A percentile compares a stretch with the other conserved stretches of the same genome.
Conservation (phyloP, 2,888 invertebrate genomes). For the Macaria liturata region DNA sequence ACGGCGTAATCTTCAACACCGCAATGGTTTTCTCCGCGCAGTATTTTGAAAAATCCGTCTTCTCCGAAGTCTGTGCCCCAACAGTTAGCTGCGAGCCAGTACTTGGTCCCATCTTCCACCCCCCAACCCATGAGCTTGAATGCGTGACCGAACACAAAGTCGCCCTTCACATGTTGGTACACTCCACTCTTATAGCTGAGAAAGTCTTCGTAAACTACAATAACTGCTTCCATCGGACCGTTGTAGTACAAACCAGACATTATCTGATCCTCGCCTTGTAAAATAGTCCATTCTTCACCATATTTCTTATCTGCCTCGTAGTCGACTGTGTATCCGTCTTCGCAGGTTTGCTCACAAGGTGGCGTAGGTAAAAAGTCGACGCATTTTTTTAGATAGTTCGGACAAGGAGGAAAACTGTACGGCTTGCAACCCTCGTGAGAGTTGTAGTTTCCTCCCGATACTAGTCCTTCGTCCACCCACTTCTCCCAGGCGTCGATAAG, state of each 20-base stretch:
- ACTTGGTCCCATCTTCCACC: conserved; percentile 85
- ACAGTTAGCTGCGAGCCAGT: conserved; percentile 92
- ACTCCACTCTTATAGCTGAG: not conserved
- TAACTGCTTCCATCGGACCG: not conserved
- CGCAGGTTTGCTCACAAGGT: conserved; percentile 64
- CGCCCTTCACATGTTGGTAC: conserved; percentile 17
- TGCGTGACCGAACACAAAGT: conserved; percentile 88
- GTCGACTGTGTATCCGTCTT: not conserved
- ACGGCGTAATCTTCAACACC: not conserved
- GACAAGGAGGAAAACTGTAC: not conserved
- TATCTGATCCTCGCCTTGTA: not conserved
- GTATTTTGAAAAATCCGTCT: conserved; percentile 72
- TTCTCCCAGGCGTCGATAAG: not conserved
- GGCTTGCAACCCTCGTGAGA: not conserved
- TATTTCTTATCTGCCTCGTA: not conserved
- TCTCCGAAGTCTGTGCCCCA: conserved; percentile 94
- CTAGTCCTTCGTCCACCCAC: not conserved
- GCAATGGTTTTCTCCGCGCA: not conserved
- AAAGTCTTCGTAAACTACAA: not conserved
- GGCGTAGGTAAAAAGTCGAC: not conserved
- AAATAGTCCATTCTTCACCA: not conserved
- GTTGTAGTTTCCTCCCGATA: not conserved
- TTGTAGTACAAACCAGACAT: not conserved
- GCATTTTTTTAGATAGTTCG: not conserved
- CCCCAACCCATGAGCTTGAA: conserved; percentile 92